These are phyloP conservation scores for Oriolus oriolus DNA, from an alignment of 2,113 vertebrate species.

Conservation along the genomic window DNA sequence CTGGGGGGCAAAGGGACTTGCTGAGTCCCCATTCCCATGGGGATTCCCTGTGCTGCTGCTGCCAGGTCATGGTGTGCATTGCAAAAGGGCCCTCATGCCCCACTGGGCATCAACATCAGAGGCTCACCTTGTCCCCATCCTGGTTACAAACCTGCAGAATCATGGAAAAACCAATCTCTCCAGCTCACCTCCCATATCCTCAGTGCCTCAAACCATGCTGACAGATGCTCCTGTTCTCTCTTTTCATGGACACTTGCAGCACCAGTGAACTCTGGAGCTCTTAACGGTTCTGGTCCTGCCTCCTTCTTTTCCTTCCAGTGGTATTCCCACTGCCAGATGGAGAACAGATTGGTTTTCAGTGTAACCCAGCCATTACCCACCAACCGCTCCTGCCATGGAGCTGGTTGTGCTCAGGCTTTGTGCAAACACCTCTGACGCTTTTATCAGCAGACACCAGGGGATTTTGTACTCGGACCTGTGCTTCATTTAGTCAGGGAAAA, in stretches of 20 bases:
- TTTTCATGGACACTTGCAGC: background rate
- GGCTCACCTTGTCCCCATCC: background rate
- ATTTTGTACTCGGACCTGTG: background rate
- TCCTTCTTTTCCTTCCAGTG: background rate
- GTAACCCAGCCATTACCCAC: background rate
- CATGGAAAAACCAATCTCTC: background rate
- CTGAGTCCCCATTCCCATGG: fast-evolving
- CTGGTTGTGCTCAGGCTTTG: background rate
- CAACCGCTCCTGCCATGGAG: background rate
- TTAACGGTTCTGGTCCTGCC: background rate
- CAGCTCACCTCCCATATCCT: background rate
- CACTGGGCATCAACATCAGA: background rate
- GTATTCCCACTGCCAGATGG: background rate
- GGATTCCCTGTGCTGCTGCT: background rate
- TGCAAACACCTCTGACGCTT: background rate
- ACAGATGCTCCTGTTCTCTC: background rate
- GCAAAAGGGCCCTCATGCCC: background rate
- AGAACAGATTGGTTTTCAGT: background rate
- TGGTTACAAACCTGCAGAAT: background rate
- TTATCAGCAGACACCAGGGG: background rate
- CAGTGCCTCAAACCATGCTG: background rate
- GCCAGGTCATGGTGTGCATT: fast-evolving
- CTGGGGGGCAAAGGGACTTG: background rate
- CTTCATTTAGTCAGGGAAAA: background rate
- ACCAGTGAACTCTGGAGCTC: background rate